A percentile compares a stretch with the other conserved stretches of the same genome.
Conservation (phyloP, 2,797 vertebrate species). For the Aphelocoma californica region DNA sequence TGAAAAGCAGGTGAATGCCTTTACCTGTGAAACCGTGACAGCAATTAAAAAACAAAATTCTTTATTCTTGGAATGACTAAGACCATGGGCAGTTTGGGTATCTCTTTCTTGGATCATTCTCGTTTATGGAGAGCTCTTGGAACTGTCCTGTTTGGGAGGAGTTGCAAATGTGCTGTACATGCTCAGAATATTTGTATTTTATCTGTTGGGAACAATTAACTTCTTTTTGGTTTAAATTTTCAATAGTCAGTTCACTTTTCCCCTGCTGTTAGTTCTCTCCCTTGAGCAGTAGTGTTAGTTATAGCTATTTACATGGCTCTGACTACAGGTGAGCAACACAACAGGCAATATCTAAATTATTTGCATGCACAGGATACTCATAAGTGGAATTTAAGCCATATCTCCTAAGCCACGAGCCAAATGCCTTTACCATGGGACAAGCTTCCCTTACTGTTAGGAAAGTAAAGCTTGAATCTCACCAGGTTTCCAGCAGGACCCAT, state of each 20-base stretch:
- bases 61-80: neutral
- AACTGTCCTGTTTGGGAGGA: neutral
- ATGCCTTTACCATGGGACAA: neutral
- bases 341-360: neutral
- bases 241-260: neutral
- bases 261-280: neutral
- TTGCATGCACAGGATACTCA: neutral
- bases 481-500: neutral
- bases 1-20: conserved; percentile 16
- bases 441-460: neutral
- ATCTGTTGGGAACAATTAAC: neutral
- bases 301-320: neutral
- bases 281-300: neutral
- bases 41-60: neutral
- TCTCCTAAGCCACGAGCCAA: neutral
- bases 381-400: neutral
- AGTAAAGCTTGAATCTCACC: neutral
- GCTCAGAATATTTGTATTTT: neutral
- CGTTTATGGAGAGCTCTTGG: neutral
- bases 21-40: neutral
- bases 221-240: neutral
- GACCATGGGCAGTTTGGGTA: neutral
- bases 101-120: neutral
- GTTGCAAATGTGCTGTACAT: neutral
- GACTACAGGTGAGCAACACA: neutral